phyloP scores from a whole-genome alignment of 53 echinoderm and acorn worm genomes.

The Arbacia lixula region DNA sequence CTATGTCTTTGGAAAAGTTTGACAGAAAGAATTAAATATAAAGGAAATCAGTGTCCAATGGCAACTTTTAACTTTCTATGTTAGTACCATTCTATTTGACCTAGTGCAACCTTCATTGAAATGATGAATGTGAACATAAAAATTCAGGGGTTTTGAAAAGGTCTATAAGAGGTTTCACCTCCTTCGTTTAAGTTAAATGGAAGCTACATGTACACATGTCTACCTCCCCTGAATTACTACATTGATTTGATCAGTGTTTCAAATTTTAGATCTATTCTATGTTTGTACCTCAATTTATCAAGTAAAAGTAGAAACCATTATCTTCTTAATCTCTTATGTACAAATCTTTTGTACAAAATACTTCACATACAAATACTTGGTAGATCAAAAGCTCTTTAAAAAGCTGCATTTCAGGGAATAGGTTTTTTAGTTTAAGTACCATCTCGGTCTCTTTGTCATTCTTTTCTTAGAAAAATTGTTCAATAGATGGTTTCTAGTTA shows the following conservation, averaged over 20 bases:
- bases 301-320: slow-evolving; percentile 68
- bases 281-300: slow-evolving; percentile 52
- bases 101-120: slow-evolving; percentile 51
- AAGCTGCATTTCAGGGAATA: slow-evolving; percentile 78
- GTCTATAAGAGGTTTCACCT: slow-evolving; percentile 28
- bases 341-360: slow-evolving; percentile 86
- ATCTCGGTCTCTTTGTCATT: slow-evolving; percentile 45
- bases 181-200: slow-evolving; percentile 25
- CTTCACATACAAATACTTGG: slow-evolving; percentile 83
- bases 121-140: slow-evolving; percentile 50
- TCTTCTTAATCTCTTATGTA: slow-evolving; percentile 81
- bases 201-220: slow-evolving; percentile 42
- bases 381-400: slow-evolving; percentile 65
- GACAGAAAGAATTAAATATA: slow-evolving; percentile 37
- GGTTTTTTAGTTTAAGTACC: slow-evolving; percentile 56
- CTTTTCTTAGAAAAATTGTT: slow-evolving; percentile 62
- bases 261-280: slow-evolving; percentile 62
- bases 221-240: slow-evolving; percentile 57
- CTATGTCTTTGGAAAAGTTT: slow-evolving; percentile 31
- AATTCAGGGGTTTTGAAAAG: slow-evolving; percentile 56
- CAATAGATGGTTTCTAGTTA: slow-evolving; percentile 56
- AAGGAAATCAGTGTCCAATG: slow-evolving; percentile 37
- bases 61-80: slow-evolving; percentile 49
- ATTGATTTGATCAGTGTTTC: slow-evolving; percentile 25
- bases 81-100: slow-evolving; percentile 48